These are phyloP conservation scores for Cantharis lateralis DNA, from an alignment of 2,888 invertebrate species.

Conservation along the genomic window DNA sequence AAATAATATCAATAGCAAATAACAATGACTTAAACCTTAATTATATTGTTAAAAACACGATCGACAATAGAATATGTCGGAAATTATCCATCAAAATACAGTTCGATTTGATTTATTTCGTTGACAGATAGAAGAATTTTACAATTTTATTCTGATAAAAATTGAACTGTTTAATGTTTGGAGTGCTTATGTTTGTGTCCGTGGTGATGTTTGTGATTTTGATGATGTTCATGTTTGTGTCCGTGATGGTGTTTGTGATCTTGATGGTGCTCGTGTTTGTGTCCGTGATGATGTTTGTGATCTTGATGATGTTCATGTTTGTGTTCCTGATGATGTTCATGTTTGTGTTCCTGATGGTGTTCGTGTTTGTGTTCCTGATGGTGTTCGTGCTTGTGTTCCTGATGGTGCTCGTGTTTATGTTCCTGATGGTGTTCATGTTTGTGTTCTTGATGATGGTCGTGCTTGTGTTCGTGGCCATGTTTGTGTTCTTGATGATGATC, in stretches of 20 bases:
- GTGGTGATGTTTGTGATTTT: conserved; percentile 5
- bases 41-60: background rate
- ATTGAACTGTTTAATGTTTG: background rate
- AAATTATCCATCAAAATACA: background rate
- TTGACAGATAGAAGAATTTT: background rate
- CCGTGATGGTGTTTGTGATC: conserved; percentile 23
- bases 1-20: background rate
- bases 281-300: conserved; percentile 34
- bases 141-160: too few relatives aligned
- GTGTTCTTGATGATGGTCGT: conserved; percentile 30
- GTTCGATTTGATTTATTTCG: background rate
- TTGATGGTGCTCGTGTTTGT: conserved; percentile 13
- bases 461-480: conserved; percentile 19
- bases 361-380: conserved; percentile 30
- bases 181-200: conserved; percentile 16
- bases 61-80: background rate
- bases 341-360: conserved; percentile 33
- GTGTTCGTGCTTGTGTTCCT: conserved; percentile 35
- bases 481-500: conserved; percentile 31
- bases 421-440: conserved; percentile 29
- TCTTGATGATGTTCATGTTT: conserved; percentile 27
- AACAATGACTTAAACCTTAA: background rate
- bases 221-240: too few relatives aligned
- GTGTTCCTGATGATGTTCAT: conserved; percentile 33
- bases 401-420: conserved; percentile 32